These are phyloP conservation scores for Otus sunia DNA, from an alignment of 2,113 vertebrate species.

Conservation along the genomic window DNA sequence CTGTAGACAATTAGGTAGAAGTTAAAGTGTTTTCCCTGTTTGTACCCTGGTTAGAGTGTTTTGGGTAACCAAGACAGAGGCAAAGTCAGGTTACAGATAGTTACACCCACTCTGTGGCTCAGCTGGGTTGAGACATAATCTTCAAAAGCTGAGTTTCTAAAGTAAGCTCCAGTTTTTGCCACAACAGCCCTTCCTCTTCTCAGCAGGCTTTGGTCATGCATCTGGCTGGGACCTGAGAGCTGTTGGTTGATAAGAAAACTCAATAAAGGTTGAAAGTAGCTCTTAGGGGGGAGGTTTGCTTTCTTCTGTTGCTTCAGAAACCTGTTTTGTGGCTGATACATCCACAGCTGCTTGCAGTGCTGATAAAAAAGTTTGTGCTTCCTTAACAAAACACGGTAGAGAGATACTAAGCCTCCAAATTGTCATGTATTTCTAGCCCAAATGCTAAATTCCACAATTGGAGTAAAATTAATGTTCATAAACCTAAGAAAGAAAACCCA, in stretches of 20 bases:
- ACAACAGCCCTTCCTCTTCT: not conserved
- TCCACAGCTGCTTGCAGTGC: not conserved
- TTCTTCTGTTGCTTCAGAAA: not conserved
- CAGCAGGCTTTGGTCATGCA: not conserved
- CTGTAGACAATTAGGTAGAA: not conserved
- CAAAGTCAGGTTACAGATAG: not conserved
- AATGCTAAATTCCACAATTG: not conserved
- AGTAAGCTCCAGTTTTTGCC: not conserved
- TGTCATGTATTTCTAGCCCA: not conserved
- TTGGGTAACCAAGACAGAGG: not conserved
- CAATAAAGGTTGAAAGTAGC: not conserved
- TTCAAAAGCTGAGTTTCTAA: not conserved
- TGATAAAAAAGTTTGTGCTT: not conserved
- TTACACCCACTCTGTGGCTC: not conserved
- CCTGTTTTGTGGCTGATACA: not conserved
- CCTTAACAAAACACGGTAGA: not conserved
- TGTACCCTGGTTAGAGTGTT: not conserved
- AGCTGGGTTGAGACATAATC: not conserved
- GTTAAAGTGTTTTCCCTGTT: not conserved
- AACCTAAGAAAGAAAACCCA: not conserved
- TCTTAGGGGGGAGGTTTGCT: not conserved
- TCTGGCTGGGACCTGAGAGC: not conserved
- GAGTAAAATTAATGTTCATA: not conserved
- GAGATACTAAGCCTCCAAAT: not conserved
- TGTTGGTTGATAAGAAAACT: not conserved